Base-by-base conservation (phyloP, 2,888 invertebrate genomes). In the Pinctada fucata region DNA sequence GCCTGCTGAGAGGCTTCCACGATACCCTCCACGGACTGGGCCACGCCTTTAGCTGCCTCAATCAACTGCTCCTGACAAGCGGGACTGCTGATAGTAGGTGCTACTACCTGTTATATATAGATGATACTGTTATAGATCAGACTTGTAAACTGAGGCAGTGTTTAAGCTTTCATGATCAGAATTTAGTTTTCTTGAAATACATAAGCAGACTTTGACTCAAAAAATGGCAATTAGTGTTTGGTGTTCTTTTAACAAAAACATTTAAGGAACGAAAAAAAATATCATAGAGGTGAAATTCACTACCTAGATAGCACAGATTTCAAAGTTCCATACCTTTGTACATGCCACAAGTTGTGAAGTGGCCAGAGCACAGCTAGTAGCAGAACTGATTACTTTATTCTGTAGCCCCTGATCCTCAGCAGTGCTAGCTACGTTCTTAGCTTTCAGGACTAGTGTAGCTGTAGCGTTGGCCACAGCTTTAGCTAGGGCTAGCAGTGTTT, bases 391-490 rank as follows among this genome's bases (percentile, higher is more conserved):
- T 70, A 99, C 97, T 81, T 87, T 94, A 92, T 97, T 97, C 93
- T 97, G 97, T 51, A 95, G 95, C 63, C 95, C 95, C 83, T 96
- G 96, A 88, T 96, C 95, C 87, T 96, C 96, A 85, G 96, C 96
- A 72, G 93, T 93, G 0, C 97, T 96, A 0, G 99, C 98, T 83
- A 99, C 98, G 88, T 97, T 97, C 94, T 99, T 99, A 0, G 99
- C 99, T 91, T 97, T 97, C 76, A 99, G 94, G 2, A 99, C 99
- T 74, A 99, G 93, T 1, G 97, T 97, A 0, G 99, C 99, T 0
- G 99, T 99, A 2, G 98, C 97, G 92, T 99, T 99, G 66, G 99
- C 99, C 51, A 99, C 99, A 0, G 97, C 97, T 93, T 99, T 99
- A 4, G 99, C 99, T 85, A 99, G 94, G 0, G 97, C 96, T 48